phyloP scores from a whole-genome alignment of 2,797 vertebrate genomes.

The Lagorchestes hirsutus region DNA sequence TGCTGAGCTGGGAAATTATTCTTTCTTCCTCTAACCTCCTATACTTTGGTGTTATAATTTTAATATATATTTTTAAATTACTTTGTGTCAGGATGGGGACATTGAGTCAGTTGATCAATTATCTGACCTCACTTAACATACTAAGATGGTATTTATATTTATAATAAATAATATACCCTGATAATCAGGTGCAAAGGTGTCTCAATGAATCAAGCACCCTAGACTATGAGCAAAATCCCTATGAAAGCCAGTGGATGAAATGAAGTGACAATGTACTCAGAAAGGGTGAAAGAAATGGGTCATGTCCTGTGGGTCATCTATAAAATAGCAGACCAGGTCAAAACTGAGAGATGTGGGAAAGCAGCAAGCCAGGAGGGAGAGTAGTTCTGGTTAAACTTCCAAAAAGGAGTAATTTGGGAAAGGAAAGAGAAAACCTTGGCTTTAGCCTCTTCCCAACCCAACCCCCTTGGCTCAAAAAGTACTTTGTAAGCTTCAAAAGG shows the following conservation, averaged over 20 bases:
- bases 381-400: neutral
- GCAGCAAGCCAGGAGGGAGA: neutral
- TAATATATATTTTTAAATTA: neutral
- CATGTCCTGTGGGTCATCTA: neutral
- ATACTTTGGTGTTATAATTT: neutral
- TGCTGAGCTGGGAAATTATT: neutral
- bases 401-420: neutral
- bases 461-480: neutral
- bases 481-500: neutral
- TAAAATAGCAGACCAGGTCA: neutral
- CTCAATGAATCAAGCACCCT: neutral
- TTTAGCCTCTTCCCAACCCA: neutral
- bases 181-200: neutral
- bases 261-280: neutral
- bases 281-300: neutral
- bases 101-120: neutral
- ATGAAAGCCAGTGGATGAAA: neutral
- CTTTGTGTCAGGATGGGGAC: neutral
- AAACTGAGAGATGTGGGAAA: neutral
- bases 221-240: neutral
- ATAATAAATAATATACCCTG: neutral
- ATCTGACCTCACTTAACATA: neutral
- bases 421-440: neutral
- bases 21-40: neutral
- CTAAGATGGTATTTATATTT: neutral